A percentile compares a stretch with the other conserved stretches of the same genome.
These are phyloP conservation scores for Sinodicranocentrus sp. DNA, from an alignment of 2,888 invertebrate species.

Conservation along the genomic window DNA sequence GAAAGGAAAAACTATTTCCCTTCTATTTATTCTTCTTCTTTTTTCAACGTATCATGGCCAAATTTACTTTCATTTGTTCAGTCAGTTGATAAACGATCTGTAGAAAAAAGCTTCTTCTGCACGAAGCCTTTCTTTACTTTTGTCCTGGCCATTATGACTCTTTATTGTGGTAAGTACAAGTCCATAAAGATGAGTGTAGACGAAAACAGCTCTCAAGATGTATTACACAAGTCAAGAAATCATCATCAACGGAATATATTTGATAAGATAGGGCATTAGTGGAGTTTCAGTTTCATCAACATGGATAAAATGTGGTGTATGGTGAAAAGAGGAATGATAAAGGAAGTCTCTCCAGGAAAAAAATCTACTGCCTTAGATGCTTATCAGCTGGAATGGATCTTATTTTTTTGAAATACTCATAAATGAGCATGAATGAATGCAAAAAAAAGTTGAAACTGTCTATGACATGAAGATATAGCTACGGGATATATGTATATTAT, in stretches of 20 bases:
- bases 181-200: too few species aligned
- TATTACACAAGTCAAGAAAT: too few species aligned
- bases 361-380: slow-evolving; percentile 38
- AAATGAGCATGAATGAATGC: too few species aligned
- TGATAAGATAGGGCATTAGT: too few species aligned
- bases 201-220: too few species aligned
- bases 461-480: too few species aligned
- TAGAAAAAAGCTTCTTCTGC: neutral
- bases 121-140: neutral
- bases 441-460: too few species aligned
- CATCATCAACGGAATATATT: too few species aligned
- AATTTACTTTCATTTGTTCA: slow-evolving; percentile 13
- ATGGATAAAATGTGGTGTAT: neutral
- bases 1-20: neutral
- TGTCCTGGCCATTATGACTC: too few species aligned
- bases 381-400: slow-evolving; percentile 33
- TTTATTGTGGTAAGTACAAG: too few species aligned
- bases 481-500: too few species aligned
- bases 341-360: slow-evolving; percentile 6
- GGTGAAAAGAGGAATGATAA: neutral
- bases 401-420: neutral
- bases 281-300: too few species aligned
- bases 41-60: neutral
- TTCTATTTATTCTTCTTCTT: slow-evolving; percentile 1
- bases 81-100: slow-evolving; percentile 11